Conservation (phyloP, 1,140 invertebrate species). For the Saxidomus purpurata region DNA sequence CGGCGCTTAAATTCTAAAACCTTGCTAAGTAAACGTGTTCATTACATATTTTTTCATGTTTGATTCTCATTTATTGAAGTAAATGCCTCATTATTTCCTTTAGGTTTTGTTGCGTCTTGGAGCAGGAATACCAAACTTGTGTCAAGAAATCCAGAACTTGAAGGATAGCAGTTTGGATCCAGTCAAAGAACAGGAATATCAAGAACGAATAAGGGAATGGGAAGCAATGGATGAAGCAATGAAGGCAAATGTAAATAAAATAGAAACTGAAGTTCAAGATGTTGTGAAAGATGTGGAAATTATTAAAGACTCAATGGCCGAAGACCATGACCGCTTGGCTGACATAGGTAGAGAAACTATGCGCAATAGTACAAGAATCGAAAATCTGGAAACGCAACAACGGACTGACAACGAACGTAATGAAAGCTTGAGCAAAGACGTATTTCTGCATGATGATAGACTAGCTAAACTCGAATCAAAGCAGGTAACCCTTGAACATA, state of each 20-base stretch:
- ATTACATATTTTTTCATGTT: too few relatives aligned
- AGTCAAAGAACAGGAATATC: neutral
- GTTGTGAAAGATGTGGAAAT: neutral
- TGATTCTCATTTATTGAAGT: too few relatives aligned
- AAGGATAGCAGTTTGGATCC: neutral
- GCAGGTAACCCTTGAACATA: neutral
- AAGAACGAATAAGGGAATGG: neutral
- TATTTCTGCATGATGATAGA: neutral
- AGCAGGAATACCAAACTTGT: neutral
- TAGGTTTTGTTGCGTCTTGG: neutral
- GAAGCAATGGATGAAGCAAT: neutral
- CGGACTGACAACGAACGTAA: neutral
- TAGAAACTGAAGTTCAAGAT: neutral
- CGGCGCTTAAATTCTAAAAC: too few relatives aligned
- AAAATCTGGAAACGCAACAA: neutral
- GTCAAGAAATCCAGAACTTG: neutral
- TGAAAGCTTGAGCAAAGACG: neutral
- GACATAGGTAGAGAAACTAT: neutral
- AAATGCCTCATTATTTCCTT: too few relatives aligned
- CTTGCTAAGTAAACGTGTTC: too few relatives aligned
- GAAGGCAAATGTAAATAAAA: neutral
- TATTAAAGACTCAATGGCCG: neutral
- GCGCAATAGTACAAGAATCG: neutral
- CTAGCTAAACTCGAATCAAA: neutral
- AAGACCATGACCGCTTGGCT: neutral